Evolutionary conservation across 2,797 vertebrate species (phyloP).

Genomic region (Acrossocheilus fasciatus): DNA sequence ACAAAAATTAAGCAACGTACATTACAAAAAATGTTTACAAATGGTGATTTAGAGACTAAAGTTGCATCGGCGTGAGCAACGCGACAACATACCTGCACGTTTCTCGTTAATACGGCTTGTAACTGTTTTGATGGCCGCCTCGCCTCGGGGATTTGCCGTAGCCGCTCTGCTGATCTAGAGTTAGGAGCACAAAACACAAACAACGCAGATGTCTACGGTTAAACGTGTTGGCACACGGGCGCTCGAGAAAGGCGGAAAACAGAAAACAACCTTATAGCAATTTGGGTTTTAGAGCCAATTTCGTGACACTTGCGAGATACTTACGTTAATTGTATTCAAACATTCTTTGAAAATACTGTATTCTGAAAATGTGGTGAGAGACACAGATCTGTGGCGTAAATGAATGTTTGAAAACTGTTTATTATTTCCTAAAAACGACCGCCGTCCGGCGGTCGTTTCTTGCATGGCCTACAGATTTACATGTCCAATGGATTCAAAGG

Average conservation of each 20-base stretch:
- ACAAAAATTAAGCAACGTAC: slow-evolving; percentile 84
- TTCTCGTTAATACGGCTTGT: slow-evolving; percentile 97
- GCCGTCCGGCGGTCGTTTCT: slow-evolving; percentile 59
- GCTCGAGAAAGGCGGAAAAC: background rate
- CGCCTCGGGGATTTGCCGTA: slow-evolving; percentile 98
- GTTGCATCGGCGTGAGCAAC: slow-evolving; percentile 55
- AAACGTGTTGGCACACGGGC: slow-evolving; percentile 44
- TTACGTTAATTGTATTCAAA: slow-evolving; percentile 56
- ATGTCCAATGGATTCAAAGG: slow-evolving; percentile 66
- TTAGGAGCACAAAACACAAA: slow-evolving; percentile 64
- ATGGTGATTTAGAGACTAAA: slow-evolving; percentile 64
- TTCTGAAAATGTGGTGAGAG: slow-evolving; percentile 62
- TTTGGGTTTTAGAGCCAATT: slow-evolving; percentile 20
- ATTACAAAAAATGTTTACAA: slow-evolving; percentile 81
- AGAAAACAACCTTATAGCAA: slow-evolving; percentile 1
- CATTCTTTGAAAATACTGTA: slow-evolving; percentile 46
- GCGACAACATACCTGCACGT: slow-evolving; percentile 88
- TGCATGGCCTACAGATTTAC: slow-evolving; percentile 65
- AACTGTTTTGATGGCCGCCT: slow-evolving; percentile 98
- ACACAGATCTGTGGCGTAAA: slow-evolving; percentile 65
- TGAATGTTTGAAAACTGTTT: slow-evolving; percentile 67
- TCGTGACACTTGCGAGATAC: slow-evolving; percentile 49
- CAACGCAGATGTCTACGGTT: slow-evolving; percentile 50
- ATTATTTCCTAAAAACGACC: slow-evolving; percentile 64
- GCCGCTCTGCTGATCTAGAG: slow-evolving; percentile 94